Conservation (phyloP, 2,797 vertebrate genomes). For the Spatula clypeata region DNA sequence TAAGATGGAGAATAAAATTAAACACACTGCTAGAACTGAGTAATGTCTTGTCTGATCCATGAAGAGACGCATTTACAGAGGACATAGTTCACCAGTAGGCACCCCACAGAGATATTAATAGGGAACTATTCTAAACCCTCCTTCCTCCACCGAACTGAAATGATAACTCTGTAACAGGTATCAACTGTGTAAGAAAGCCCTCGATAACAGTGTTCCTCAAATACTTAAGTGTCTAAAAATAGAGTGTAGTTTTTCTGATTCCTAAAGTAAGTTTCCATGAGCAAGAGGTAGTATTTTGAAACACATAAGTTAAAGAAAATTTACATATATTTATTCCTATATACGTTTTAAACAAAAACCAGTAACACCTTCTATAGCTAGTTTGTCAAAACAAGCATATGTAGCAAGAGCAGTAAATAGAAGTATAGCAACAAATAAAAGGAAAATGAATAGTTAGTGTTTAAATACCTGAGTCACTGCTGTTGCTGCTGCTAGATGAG, state of each 20-base stretch:
- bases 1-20: not conserved
- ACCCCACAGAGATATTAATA: not conserved
- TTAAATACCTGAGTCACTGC: slow-evolving; percentile 82
- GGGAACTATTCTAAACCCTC: not conserved
- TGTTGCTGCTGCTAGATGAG: slow-evolving; percentile 80
- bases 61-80: not conserved
- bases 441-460: not conserved
- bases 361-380: not conserved
- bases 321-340: accelerated
- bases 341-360: not conserved
- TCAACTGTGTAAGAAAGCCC: not conserved
- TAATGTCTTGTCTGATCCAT: not conserved
- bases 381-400: not conserved
- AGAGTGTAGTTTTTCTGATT: not conserved
- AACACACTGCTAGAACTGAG: not conserved
- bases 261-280: not conserved
- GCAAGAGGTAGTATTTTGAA: not conserved
- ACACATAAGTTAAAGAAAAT: not conserved
- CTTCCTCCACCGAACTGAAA: not conserved
- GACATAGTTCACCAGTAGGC: not conserved
- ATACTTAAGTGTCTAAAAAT: not conserved
- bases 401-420: not conserved
- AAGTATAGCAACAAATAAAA: not conserved
- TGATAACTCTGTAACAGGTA: not conserved
- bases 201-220: not conserved